Evolutionary conservation across 2,113 vertebrate genomes (phyloP).

Genomic region (Sarotherodon lohbergeri): DNA sequence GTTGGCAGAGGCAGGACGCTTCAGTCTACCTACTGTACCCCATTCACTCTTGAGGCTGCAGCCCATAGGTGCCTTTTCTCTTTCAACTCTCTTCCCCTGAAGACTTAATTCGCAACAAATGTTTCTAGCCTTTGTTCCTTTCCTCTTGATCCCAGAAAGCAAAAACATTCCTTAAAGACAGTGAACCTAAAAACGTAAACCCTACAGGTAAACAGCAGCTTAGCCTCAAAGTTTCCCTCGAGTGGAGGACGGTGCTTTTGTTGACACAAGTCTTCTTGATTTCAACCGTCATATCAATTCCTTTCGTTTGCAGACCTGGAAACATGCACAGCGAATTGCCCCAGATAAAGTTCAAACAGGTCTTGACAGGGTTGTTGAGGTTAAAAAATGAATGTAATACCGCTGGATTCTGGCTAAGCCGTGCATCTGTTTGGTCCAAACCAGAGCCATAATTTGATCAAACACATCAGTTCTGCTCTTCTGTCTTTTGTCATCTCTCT

Average conservation of each 20-base stretch:
- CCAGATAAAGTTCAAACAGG: slow-evolving; percentile 25
- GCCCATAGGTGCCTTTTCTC: slow-evolving; percentile 47
- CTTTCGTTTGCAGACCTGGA: slow-evolving; percentile 31
- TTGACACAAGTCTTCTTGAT: slow-evolving; percentile 41
- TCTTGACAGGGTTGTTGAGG: slow-evolving; percentile 30
- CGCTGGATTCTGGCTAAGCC: slow-evolving; percentile 9
- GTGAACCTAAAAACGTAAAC: not conserved
- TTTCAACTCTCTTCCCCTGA: slow-evolving; percentile 13
- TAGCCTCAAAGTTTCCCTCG: not conserved
- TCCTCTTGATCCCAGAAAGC: slow-evolving; percentile 2
- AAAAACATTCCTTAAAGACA: slow-evolving; percentile 10
- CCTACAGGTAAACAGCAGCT: slow-evolving; percentile 42
- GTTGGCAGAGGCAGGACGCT: slow-evolving; percentile 87
- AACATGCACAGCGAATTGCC: not conserved
- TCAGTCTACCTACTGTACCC: slow-evolving; percentile 79
- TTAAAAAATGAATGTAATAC: slow-evolving; percentile 42
- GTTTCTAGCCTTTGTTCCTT: slow-evolving; percentile 33
- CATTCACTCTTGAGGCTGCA: slow-evolving; percentile 25
- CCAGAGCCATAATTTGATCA: slow-evolving; percentile 41
- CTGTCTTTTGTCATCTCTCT: slow-evolving; percentile 55
- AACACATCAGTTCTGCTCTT: slow-evolving; percentile 53
- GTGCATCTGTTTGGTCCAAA: slow-evolving; percentile 20
- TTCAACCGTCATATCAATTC: slow-evolving; percentile 20
- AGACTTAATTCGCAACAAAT: slow-evolving; percentile 67
- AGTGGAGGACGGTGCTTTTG: slow-evolving; percentile 5